Evolutionary conservation across 1,140 invertebrate species (phyloP).

Genomic region (Andricus grossulariae): DNA sequence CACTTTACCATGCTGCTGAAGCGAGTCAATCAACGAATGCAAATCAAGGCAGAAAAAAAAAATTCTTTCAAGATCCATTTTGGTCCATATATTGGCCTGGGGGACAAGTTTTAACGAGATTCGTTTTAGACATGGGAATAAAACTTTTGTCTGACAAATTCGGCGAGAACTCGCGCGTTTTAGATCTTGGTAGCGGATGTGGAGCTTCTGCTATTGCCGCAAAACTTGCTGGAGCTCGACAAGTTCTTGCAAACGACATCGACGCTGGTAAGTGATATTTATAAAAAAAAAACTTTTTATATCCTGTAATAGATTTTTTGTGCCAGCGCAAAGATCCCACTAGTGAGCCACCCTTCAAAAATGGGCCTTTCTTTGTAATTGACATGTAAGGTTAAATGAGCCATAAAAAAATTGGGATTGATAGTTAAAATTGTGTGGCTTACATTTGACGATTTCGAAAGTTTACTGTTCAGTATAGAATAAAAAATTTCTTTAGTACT

Average conservation of each 20-base stretch:
- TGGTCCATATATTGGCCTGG: conserved; percentile 81
- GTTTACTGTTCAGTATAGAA: too few relatives aligned
- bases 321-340: too few relatives aligned
- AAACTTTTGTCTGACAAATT: conserved; percentile 27
- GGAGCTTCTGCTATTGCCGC: conserved; percentile 72
- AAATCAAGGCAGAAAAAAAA: conserved; percentile 20
- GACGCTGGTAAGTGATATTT: conserved; percentile 62
- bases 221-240: conserved; percentile 57
- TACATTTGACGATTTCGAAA: too few relatives aligned
- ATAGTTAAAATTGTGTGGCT: too few relatives aligned
- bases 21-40: conserved; percentile 42
- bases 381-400: too few relatives aligned
- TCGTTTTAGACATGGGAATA: conserved; percentile 57
- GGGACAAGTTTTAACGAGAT: conserved; percentile 77
- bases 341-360: too few relatives aligned
- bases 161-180: conserved; percentile 44
- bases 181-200: conserved; percentile 73
- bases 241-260: conserved; percentile 76
- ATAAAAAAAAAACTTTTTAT: conserved; percentile 3
- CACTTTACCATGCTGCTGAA: conserved; percentile 70
- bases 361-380: too few relatives aligned
- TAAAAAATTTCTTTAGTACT: too few relatives aligned
- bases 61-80: conserved; percentile 71
- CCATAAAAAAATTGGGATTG: too few relatives aligned
- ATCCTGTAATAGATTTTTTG: neutral